Evolutionary conservation across 2,888 invertebrate species (phyloP).

Genomic region (Pseudococcus viburni): DNA sequence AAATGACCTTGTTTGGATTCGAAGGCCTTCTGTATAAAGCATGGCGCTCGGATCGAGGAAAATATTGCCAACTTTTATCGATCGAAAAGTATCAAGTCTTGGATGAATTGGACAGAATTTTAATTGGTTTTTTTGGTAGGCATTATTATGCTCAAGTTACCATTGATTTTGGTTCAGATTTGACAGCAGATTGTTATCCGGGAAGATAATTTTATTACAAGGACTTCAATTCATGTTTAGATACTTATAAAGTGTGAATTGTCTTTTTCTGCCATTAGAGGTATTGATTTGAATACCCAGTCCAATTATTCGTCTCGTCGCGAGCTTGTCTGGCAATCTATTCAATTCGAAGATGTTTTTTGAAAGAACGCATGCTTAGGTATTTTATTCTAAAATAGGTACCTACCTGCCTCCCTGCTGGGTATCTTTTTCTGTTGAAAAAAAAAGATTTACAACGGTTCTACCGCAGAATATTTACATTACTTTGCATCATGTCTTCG

Average conservation of each 20-base stretch:
- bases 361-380: background rate
- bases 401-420: background rate
- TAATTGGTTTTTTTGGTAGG: background rate
- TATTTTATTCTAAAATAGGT: background rate
- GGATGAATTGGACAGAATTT: background rate
- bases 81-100: background rate
- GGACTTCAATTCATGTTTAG: background rate
- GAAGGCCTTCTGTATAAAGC: constrained; percentile 19
- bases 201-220: constrained; percentile 6
- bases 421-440: background rate
- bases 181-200: background rate
- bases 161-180: background rate
- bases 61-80: background rate
- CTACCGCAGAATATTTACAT: background rate
- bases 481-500: constrained; percentile 7
- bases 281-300: background rate
- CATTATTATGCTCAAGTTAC: background rate
- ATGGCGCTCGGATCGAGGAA: background rate
- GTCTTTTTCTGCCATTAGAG: background rate
- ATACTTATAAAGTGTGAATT: background rate
- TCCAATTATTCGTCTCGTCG: background rate
- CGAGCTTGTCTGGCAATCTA: background rate
- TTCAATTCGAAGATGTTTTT: background rate
- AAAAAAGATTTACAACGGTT: constrained; percentile 18
- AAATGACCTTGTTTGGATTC: constrained; percentile 9